Percentiles rank a stretch among this genome's conserved stretches.
phyloP scores from a whole-genome alignment of 2,888 invertebrate genomes.

The Hydrotaea diabolus region DNA sequence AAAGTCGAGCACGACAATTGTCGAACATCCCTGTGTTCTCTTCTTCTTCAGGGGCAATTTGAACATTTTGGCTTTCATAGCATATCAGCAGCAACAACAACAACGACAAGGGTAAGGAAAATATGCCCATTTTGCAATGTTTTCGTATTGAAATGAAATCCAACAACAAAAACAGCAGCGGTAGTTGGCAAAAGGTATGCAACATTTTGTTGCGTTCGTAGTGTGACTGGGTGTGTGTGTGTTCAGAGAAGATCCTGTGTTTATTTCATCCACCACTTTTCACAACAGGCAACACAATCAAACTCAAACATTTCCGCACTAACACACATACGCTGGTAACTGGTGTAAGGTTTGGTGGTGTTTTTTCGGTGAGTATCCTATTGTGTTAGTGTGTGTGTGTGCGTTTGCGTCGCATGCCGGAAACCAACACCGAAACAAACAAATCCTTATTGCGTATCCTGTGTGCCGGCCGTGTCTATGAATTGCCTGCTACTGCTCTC shows the following conservation, averaged over 20 bases:
- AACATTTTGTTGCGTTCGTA: constrained; percentile 25
- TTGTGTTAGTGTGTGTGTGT: background rate
- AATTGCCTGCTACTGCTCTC: background rate
- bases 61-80: constrained; percentile 19
- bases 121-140: constrained; percentile 27
- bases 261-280: constrained; percentile 51
- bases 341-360: background rate
- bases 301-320: constrained; percentile 51
- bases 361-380: background rate
- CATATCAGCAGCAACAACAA: background rate
- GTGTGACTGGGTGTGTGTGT: background rate
- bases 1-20: background rate
- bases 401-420: constrained; percentile 14
- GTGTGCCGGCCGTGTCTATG: constrained; percentile 33
- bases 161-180: constrained; percentile 7
- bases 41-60: constrained; percentile 29
- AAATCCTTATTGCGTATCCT: constrained; percentile 55
- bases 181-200: background rate
- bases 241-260: background rate
- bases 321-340: background rate
- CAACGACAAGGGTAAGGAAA: too few species aligned
- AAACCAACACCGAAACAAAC: constrained; percentile 34
- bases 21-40: constrained; percentile 6
- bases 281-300: constrained; percentile 18
- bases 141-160: constrained; percentile 8